A percentile compares a stretch with the other conserved stretches of the same genome.
Conservation (phyloP, 1,140 invertebrate species). For the Stratiolaelaps scimitus region DNA sequence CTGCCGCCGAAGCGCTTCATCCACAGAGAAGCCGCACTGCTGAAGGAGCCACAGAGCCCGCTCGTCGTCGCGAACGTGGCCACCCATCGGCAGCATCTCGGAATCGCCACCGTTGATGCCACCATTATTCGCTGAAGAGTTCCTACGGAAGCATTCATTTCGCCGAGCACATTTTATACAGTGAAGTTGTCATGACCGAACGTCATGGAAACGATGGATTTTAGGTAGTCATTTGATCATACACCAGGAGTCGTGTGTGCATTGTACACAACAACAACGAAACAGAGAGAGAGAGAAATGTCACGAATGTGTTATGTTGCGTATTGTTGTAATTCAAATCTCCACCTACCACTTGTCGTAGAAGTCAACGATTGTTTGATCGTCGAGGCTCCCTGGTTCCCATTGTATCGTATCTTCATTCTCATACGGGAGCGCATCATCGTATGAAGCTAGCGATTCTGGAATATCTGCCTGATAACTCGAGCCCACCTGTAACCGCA, state of each 20-base stretch:
- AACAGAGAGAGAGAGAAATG: background rate
- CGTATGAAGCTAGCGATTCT: constrained; percentile 75
- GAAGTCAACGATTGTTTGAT: constrained; percentile 47
- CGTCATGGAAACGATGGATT: background rate
- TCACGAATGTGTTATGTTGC: constrained; percentile 4
- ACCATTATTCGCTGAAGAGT: too few species aligned
- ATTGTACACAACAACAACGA: background rate
- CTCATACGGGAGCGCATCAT: constrained; percentile 79
- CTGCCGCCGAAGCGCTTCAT: constrained; percentile 68
- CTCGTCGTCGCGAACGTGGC: constrained; percentile 80
- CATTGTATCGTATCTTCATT: constrained; percentile 90
- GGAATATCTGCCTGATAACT: constrained; percentile 88
- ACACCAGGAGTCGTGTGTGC: background rate
- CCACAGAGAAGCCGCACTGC: constrained; percentile 84
- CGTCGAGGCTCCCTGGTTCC: constrained; percentile 64
- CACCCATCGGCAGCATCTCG: constrained; percentile 55
- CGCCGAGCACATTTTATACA: background rate
- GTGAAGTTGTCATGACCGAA: background rate
- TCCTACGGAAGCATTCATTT: background rate
- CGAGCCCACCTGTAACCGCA: constrained; percentile 70
- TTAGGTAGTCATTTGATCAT: background rate
- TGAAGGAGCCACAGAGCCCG: constrained; percentile 72
- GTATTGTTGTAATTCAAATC: background rate
- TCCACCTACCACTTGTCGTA: constrained; percentile 28
- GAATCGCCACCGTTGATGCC: constrained; percentile 42